A percentile compares a stretch with the other conserved stretches of the same genome.
phyloP scores from a whole-genome alignment of 2,888 invertebrate species.

The Amphimallon solstitiale region DNA sequence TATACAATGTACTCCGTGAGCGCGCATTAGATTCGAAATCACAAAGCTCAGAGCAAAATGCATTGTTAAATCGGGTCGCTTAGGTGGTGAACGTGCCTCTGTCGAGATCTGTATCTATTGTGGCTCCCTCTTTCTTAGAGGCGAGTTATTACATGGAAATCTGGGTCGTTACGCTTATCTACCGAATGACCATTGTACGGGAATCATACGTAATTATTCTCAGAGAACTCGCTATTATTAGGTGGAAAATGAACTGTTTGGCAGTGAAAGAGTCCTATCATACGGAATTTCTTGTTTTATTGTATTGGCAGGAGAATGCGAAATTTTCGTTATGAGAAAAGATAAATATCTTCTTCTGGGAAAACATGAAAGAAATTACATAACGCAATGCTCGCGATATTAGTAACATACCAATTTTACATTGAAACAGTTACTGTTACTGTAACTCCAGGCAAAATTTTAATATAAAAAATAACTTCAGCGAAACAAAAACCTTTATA shows the following conservation, averaged over 20 bases:
- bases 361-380: too few relatives aligned
- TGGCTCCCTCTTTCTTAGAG: constrained; percentile 11
- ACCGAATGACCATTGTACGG: constrained; percentile 13
- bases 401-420: too few relatives aligned
- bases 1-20: too few relatives aligned
- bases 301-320: not conserved
- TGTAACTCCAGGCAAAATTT: too few relatives aligned
- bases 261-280: not conserved
- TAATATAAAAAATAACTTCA: too few relatives aligned
- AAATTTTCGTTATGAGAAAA: too few relatives aligned
- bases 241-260: not conserved
- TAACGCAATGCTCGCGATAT: too few relatives aligned
- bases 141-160: constrained; percentile 24
- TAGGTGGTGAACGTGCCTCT: constrained; percentile 5
- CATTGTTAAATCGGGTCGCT: not conserved
- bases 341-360: too few relatives aligned
- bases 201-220: not conserved
- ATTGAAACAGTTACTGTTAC: too few relatives aligned
- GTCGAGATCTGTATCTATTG: not conserved
- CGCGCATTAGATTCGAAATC: too few relatives aligned
- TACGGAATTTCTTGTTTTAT: not conserved
- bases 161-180: constrained; percentile 32
- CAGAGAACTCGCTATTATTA: not conserved
- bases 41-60: constrained; percentile 2
- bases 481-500: too few relatives aligned